phyloP scores from a whole-genome alignment of 2,888 invertebrate genomes.

The Heliconius aoede region DNA sequence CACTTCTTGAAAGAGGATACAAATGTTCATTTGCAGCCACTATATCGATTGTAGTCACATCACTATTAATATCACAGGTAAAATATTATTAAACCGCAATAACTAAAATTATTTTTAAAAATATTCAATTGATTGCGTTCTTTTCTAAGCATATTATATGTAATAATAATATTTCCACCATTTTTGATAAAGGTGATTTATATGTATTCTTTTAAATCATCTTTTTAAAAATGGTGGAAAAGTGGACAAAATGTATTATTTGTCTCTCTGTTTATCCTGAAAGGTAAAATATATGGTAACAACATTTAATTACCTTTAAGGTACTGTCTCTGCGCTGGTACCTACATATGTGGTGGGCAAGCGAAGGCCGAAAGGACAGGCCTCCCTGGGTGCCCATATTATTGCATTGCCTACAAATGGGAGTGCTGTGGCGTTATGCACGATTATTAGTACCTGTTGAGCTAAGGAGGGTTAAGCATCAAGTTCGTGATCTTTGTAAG shows the following conservation, averaged over 20 bases:
- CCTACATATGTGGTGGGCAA: constrained; percentile 80
- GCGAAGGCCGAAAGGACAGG: constrained; percentile 71
- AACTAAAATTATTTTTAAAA: neutral
- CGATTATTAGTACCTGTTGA: constrained; percentile 93
- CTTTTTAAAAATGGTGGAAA: too few relatives aligned
- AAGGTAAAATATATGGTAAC: too few relatives aligned
- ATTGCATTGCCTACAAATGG: constrained; percentile 87
- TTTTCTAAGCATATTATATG: too few relatives aligned
- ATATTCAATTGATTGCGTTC: too few relatives aligned
- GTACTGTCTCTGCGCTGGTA: constrained; percentile 90
- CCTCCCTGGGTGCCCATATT: constrained; percentile 82
- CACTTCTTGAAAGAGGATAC: constrained; percentile 88
- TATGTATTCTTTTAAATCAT: too few relatives aligned
- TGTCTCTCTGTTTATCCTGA: too few relatives aligned
- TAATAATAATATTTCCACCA: too few relatives aligned
- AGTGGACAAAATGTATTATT: too few relatives aligned
- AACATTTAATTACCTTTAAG: constrained; percentile 56
- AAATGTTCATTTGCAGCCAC: constrained; percentile 87
- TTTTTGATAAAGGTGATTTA: too few relatives aligned
- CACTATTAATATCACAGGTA: constrained; percentile 90
- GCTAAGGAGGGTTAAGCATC: constrained; percentile 91
- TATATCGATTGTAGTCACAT: constrained; percentile 87
- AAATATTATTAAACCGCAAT: constrained; percentile 1
- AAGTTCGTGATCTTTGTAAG: constrained; percentile 88
- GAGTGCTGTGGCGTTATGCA: constrained; percentile 92